Evolutionary conservation across 2,113 vertebrate genomes (phyloP).

Genomic region (Chaetorhynchus papuensis): DNA sequence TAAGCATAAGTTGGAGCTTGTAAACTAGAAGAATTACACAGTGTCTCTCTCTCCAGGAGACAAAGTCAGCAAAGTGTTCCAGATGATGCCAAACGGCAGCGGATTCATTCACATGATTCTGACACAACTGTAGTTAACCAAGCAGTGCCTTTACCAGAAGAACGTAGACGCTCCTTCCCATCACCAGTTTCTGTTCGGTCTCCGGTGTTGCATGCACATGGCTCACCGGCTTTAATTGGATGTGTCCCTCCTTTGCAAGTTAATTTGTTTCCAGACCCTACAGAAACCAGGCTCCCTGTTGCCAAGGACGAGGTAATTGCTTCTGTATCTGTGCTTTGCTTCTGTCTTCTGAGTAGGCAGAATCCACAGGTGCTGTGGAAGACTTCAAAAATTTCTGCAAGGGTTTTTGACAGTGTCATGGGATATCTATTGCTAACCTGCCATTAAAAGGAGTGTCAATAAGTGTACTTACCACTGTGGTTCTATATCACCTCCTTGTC

Average conservation of each 20-base stretch:
- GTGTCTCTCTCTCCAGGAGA: constrained; percentile 75
- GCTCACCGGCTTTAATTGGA: constrained; percentile 24
- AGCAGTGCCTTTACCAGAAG: constrained; percentile 71
- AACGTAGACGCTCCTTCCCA: constrained; percentile 34
- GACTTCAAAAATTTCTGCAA: background rate
- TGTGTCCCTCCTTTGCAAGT: constrained; percentile 55
- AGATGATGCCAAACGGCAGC: constrained; percentile 77
- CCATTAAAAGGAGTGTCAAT: background rate
- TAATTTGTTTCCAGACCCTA: constrained; percentile 32
- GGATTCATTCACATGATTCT: constrained; percentile 69
- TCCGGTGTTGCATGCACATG: background rate
- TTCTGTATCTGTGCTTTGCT: background rate
- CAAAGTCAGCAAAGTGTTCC: constrained; percentile 62
- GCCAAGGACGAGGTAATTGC: constrained; percentile 83
- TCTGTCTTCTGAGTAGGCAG: background rate
- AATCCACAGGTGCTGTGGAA: background rate
- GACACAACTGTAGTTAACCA: constrained; percentile 52
- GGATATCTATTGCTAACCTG: background rate
- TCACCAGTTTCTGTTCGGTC: background rate
- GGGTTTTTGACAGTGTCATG: background rate
- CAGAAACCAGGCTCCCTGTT: constrained; percentile 53
- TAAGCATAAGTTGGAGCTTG: background rate
- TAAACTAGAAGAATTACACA: background rate
- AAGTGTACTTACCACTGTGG: background rate
- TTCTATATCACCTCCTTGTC: background rate